Conservation (phyloP, 2,113 vertebrate genomes). For the Verasper variegatus region DNA sequence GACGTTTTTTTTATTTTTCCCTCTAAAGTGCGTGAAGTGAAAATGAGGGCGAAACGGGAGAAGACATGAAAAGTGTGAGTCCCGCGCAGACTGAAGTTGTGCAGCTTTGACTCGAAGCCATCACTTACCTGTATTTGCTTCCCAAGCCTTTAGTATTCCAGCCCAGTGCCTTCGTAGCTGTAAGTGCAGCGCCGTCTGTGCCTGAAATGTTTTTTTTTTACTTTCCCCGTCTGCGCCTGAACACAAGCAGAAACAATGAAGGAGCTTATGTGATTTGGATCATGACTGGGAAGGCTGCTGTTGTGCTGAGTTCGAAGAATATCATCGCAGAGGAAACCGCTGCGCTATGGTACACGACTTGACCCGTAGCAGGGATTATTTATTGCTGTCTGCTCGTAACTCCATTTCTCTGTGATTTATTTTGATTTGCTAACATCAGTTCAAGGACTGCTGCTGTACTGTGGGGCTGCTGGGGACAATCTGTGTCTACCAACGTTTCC, state of each 20-base stretch:
- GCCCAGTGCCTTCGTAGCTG: slow-evolving; percentile 8
- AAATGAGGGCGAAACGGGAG: slow-evolving; percentile 18
- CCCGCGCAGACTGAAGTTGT: neutral
- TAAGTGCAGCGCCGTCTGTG: slow-evolving; percentile 33
- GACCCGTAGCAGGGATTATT: slow-evolving; percentile 61
- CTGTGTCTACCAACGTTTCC: slow-evolving; percentile 2
- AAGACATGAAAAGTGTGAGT: slow-evolving; percentile 16
- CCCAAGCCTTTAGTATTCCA: slow-evolving; percentile 20
- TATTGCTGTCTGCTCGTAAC: slow-evolving; percentile 64
- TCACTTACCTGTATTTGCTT: slow-evolving; percentile 24
- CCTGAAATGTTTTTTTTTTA: slow-evolving; percentile 28
- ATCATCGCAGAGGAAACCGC: slow-evolving; percentile 57
- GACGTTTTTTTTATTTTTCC: neutral
- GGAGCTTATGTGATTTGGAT: slow-evolving; percentile 63
- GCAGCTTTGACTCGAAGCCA: slow-evolving; percentile 19
- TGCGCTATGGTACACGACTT: slow-evolving; percentile 48
- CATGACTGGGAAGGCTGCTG: slow-evolving; percentile 46
- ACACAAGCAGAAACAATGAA: slow-evolving; percentile 41
- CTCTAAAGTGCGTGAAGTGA: slow-evolving; percentile 14
- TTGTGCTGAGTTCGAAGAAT: slow-evolving; percentile 69
- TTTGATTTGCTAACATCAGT: slow-evolving; percentile 54
- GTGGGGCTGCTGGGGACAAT: slow-evolving; percentile 4
- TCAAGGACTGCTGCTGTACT: slow-evolving; percentile 43
- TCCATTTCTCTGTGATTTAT: slow-evolving; percentile 48
- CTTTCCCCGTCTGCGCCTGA: neutral